These are phyloP conservation scores for Hippopotamyrus pictus DNA, from an alignment of 2,797 vertebrate species.

Conservation along the genomic window DNA sequence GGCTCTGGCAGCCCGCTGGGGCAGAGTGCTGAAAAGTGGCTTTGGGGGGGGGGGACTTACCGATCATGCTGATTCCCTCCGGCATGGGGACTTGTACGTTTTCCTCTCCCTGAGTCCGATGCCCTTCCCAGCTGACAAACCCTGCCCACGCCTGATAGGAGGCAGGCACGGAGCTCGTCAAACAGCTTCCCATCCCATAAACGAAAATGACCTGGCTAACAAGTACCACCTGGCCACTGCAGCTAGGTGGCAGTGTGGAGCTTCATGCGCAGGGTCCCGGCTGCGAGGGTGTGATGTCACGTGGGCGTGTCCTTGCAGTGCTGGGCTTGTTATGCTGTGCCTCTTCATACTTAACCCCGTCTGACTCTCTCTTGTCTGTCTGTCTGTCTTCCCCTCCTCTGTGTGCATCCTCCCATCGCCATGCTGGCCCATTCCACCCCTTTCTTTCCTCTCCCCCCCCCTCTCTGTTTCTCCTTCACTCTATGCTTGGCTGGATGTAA, in stretches of 20 bases:
- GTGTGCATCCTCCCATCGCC: slow-evolving; percentile 28
- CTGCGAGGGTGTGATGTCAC: neutral
- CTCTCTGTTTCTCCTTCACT: neutral
- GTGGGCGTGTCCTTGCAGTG: neutral
- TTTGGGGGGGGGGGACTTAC: neutral
- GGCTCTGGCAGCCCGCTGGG: neutral
- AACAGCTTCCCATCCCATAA: neutral
- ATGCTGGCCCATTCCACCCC: neutral
- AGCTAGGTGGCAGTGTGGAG: neutral
- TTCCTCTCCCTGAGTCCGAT: neutral
- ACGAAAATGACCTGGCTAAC: neutral
- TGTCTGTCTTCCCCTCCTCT: slow-evolving; percentile 9
- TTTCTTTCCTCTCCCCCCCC: slow-evolving; percentile 34
- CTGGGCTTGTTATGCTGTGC: slow-evolving; percentile 27
- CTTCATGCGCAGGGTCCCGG: neutral
- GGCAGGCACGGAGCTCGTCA: neutral
- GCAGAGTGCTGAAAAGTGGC: neutral
- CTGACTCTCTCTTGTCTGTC: slow-evolving; percentile 37
- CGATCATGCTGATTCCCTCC: neutral
- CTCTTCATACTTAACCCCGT: slow-evolving; percentile 35
- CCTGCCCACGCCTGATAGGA: neutral
- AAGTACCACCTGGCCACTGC: neutral
- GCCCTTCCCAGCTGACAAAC: neutral
- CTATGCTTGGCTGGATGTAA: slow-evolving; percentile 41
- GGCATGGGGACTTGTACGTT: neutral